A percentile compares a stretch with the other conserved stretches of the same genome.
These are phyloP conservation scores for Dromius quadrimaculatus DNA, from an alignment of 2,888 invertebrate genomes.

Conservation along the genomic window DNA sequence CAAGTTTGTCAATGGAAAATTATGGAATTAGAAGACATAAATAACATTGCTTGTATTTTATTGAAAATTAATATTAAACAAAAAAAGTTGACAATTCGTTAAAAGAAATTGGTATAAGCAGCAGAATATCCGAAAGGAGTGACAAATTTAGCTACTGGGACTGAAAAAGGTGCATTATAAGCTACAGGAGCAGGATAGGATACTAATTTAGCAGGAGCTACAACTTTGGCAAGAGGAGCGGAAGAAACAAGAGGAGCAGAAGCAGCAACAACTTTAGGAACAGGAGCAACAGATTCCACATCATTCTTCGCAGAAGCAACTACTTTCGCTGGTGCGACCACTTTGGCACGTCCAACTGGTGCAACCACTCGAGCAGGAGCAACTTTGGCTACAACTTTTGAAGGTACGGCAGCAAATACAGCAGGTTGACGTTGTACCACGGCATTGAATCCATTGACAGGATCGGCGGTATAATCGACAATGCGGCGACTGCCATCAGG, in stretches of 20 bases:
- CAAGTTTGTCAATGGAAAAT: background rate
- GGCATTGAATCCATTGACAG: slow-evolving; percentile 70
- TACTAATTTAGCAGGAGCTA: slow-evolving; percentile 37
- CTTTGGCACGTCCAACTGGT: slow-evolving; percentile 42
- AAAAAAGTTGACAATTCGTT: slow-evolving; percentile 10
- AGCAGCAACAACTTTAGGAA: slow-evolving; percentile 28
- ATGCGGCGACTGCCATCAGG: slow-evolving; percentile 75
- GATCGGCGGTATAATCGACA: slow-evolving; percentile 72
- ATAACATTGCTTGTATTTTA: slow-evolving; percentile 1
- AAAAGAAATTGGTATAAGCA: slow-evolving; percentile 39
- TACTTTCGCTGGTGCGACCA: slow-evolving; percentile 36
- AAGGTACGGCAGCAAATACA: slow-evolving; percentile 63
- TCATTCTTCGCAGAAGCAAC: slow-evolving; percentile 45
- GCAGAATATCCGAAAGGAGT: slow-evolving; percentile 7
- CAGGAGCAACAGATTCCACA: slow-evolving; percentile 21
- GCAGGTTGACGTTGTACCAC: slow-evolving; percentile 69
- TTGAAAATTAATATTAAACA: slow-evolving; percentile 18
- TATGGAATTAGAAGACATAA: background rate
- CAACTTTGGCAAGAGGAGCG: slow-evolving; percentile 44
- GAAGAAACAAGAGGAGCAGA: slow-evolving; percentile 52
- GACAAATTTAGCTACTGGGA: slow-evolving; percentile 43
- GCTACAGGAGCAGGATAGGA: slow-evolving; percentile 41
- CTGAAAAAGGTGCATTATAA: slow-evolving; percentile 42
- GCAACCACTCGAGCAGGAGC: slow-evolving; percentile 44
- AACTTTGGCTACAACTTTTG: slow-evolving; percentile 55